Evolutionary conservation across 2,797 vertebrate species (phyloP).

Genomic region (Eutrigla gurnardus): DNA sequence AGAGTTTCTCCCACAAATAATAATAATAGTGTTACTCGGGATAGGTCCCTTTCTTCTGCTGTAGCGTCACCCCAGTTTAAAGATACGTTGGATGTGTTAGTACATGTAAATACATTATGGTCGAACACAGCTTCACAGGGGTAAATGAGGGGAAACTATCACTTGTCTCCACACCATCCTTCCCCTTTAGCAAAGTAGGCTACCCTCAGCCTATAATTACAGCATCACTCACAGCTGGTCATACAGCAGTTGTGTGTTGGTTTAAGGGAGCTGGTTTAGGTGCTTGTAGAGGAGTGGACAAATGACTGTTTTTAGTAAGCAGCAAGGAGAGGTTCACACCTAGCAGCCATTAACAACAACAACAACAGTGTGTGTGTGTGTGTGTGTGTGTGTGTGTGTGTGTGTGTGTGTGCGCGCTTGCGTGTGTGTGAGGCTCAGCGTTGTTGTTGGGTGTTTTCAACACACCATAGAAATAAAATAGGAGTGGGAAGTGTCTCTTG

Average conservation of each 20-base stretch:
- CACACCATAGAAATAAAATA: too few species aligned
- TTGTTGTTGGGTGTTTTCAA: too few species aligned
- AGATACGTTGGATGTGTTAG: constrained; percentile 4
- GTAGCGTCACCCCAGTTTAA: background rate
- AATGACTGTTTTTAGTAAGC: constrained; percentile 33
- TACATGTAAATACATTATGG: background rate
- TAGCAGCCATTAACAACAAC: constrained; percentile 22
- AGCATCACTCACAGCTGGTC: constrained; percentile 10
- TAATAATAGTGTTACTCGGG: background rate
- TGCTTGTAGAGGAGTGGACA: constrained; percentile 9
- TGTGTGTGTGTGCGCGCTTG: background rate
- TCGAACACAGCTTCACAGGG: constrained; percentile 3
- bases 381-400: background rate
- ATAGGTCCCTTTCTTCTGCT: background rate
- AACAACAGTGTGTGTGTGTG: background rate
- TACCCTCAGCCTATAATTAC: constrained; percentile 40
- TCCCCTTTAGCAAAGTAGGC: constrained; percentile 22
- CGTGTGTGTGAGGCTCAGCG: too few species aligned
- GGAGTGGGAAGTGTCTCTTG: too few species aligned
- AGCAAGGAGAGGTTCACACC: constrained; percentile 15
- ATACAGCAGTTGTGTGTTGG: constrained; percentile 1
- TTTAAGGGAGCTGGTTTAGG: constrained; percentile 16
- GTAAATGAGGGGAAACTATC: constrained; percentile 9
- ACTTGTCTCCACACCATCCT: constrained; percentile 14
- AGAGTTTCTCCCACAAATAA: background rate